A percentile compares a stretch with the other conserved stretches of the same genome.
phyloP scores from a whole-genome alignment of 2,113 vertebrate genomes.

The Aegypius monachus region DNA sequence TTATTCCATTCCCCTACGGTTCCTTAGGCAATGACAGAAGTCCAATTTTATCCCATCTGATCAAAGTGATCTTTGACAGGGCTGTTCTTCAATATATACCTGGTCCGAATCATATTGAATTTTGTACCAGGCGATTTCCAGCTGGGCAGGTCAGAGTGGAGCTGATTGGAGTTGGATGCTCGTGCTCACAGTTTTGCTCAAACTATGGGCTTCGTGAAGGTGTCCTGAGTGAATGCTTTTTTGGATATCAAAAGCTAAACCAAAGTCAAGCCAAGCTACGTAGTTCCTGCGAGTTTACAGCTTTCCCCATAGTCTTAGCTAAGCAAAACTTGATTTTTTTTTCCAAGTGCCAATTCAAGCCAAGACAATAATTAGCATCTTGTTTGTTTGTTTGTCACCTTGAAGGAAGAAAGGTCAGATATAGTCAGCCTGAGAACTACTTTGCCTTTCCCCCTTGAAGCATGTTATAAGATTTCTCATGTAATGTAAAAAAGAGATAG shows the following conservation, averaged over 20 bases:
- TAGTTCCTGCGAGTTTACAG: not conserved
- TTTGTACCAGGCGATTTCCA: not conserved
- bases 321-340: not conserved
- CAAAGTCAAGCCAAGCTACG: not conserved
- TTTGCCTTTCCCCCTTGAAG: slow-evolving; percentile 8
- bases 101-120: not conserved
- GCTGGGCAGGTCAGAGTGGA: not conserved
- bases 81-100: not conserved
- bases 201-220: not conserved
- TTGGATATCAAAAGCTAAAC: not conserved
- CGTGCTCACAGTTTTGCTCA: not conserved
- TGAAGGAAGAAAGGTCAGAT: slow-evolving; percentile 25
- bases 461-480: slow-evolving; percentile 29
- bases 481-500: not conserved
- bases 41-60: not conserved
- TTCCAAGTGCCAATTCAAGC: not conserved
- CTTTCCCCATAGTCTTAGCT: not conserved
- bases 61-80: not conserved
- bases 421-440: not conserved
- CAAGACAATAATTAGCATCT: slow-evolving; percentile 37
- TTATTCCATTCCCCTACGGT: not conserved
- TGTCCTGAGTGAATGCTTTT: not conserved
- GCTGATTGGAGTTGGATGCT: not conserved
- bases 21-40: not conserved
- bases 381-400: slow-evolving; percentile 29